These are phyloP conservation scores for Cettia cetti DNA, from an alignment of 2,113 vertebrate genomes.

Conservation along the genomic window DNA sequence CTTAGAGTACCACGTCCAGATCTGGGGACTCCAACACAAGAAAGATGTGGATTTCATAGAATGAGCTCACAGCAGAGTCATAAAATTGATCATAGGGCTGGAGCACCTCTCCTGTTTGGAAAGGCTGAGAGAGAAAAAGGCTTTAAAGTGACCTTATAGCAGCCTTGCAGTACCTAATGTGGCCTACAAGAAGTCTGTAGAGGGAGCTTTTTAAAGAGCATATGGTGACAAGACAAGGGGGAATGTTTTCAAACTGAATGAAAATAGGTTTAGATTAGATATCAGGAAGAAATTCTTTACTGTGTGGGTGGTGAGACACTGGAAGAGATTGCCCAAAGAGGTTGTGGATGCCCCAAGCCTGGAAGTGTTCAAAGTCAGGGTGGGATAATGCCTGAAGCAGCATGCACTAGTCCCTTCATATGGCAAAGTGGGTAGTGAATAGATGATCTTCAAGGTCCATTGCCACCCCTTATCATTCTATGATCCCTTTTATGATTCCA, in stretches of 20 bases:
- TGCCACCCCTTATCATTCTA: not conserved
- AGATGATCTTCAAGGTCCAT: not conserved
- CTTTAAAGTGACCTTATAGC: not conserved
- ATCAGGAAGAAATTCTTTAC: not conserved
- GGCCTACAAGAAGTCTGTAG: not conserved
- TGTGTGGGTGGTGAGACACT: not conserved
- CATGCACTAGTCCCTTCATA: not conserved
- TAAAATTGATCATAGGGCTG: not conserved
- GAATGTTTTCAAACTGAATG: not conserved
- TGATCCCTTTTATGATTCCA: not conserved
- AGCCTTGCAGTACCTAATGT: not conserved
- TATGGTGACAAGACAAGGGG: not conserved
- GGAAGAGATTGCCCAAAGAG: not conserved
- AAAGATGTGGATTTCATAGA: not conserved
- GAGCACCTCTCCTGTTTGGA: not conserved
- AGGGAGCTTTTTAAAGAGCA: not conserved
- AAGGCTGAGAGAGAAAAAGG: not conserved
- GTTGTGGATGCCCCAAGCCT: not conserved
- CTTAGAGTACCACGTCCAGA: fast-evolving
- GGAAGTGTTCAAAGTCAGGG: not conserved
- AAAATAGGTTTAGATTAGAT: not conserved
- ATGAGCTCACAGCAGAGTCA: not conserved
- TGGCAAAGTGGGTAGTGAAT: not conserved
- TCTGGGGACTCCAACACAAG: not conserved
- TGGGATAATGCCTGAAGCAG: not conserved